These are phyloP conservation scores for Aplysia californica DNA, from an alignment of 1,140 invertebrate species.

Conservation along the genomic window DNA sequence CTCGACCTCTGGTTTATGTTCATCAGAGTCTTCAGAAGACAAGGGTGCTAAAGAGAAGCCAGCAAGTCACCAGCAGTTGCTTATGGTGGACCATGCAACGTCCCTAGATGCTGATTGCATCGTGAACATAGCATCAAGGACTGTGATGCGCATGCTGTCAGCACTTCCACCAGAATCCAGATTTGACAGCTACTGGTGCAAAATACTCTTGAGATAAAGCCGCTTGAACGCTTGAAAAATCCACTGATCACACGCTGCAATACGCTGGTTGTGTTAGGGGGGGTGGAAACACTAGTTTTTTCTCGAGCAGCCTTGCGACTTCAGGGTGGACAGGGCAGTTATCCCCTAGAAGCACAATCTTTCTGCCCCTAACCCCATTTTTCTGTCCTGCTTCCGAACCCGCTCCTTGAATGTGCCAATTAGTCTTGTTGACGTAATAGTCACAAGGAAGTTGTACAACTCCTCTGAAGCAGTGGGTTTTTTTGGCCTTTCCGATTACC, in stretches of 20 bases:
- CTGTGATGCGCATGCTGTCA: no score
- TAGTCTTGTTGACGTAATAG: conserved; percentile 24
- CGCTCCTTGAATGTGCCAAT: background rate
- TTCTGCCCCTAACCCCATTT: background rate
- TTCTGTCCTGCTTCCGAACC: background rate
- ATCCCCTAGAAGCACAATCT: background rate
- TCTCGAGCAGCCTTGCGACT: background rate
- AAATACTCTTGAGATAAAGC: no score
- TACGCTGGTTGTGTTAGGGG: conserved; percentile 35
- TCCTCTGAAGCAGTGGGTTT: conserved; percentile 69
- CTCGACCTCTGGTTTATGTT: no score
- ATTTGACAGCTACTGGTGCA: no score
- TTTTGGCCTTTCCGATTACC: conserved; percentile 68
- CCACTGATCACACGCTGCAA: conserved; percentile 30
- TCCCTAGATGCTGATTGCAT: no score
- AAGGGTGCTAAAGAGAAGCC: no score
- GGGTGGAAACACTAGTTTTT: conserved; percentile 28
- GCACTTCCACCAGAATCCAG: no score
- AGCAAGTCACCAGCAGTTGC: no score
- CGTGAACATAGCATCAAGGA: no score
- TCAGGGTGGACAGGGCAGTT: background rate
- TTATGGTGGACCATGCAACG: no score
- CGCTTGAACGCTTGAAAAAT: background rate
- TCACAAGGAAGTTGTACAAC: conserved; percentile 38
- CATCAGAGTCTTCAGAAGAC: no score